Conservation (phyloP, 2,888 invertebrate genomes). For the Cataglyphis cursor region DNA sequence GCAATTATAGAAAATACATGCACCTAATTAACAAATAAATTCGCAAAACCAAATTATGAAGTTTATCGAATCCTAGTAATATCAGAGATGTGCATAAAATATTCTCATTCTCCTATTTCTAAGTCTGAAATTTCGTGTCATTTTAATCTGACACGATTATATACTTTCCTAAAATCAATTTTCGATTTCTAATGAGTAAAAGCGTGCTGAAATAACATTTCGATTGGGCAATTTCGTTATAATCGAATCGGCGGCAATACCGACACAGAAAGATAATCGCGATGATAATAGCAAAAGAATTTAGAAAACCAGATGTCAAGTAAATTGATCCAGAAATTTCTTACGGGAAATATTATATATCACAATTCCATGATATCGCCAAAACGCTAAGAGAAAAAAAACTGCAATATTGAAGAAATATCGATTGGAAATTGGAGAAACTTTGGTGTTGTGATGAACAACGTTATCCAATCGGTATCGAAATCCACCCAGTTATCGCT, state of each 20-base stretch:
- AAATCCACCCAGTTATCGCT: conserved; percentile 36
- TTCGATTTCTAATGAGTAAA: conserved; percentile 17
- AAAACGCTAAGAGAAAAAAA: conserved; percentile 12
- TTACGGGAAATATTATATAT: conserved; percentile 50
- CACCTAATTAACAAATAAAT: conserved; percentile 41
- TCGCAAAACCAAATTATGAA: conserved; percentile 24
- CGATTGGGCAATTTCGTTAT: conserved; percentile 31
- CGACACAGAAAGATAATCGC: conserved; percentile 47
- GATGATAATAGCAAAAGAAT: conserved; percentile 50
- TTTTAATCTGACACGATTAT: conserved; percentile 11
- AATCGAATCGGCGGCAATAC: conserved; percentile 32
- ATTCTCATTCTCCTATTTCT: background rate
- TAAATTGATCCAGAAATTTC: conserved; percentile 33
- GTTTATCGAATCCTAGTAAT: conserved; percentile 47
- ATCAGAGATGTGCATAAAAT: background rate
- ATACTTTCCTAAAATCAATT: conserved; percentile 3
- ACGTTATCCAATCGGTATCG: conserved; percentile 53
- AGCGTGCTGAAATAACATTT: conserved; percentile 33
- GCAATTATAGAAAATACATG: conserved; percentile 44
- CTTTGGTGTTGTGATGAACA: conserved; percentile 54
- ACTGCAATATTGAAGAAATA: conserved; percentile 17
- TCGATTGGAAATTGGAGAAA: conserved; percentile 36
- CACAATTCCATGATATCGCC: background rate
- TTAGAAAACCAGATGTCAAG: conserved; percentile 44
- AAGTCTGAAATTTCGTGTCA: background rate